Base-by-base conservation (phyloP, 1,140 invertebrate species). In the Drosophila oshimai region DNA sequence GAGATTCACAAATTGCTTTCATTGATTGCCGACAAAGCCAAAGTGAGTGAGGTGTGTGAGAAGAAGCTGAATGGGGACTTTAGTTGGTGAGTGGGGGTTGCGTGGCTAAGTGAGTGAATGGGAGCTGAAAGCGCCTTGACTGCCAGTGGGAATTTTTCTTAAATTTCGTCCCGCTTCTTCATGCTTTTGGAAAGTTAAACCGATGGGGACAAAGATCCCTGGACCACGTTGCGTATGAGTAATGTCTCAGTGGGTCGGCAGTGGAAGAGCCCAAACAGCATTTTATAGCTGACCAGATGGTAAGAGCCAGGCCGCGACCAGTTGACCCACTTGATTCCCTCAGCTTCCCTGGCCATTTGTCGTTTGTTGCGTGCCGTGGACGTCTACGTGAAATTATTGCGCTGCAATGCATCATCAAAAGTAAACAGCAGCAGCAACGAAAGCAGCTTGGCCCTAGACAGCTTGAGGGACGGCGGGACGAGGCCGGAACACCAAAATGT, bases 1-100 rank as follows among this genome's bases (percentile, higher is more conserved):
- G 81, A 81, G 81, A 86, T 77, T 86, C 81, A 46, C 76, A 86
- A 86, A 86, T 86, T 86, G 81, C 81, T 86, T 80, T 74, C 81
- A 86, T 86, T 86, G 81, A 86, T 86, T 87, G 80, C 71, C 75
- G 44, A 86, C 80, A 86, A 86, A 68, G 58, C 45, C 50, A 26
- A 22, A 70, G 41, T 41, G 65, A 12, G 65, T 13, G 15, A 24
- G 17, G 34, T 31, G n/a, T n/a, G n/a, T n/a, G n/a, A n/a, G n/a
- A n/a, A n/a, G n/a, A n/a, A n/a, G n/a, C n/a, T n/a, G 44, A 34
- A 44, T 31, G 33, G 64, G 42, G 61, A 65, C 46, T 31, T 49
- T 15, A 6, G 4, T 31, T 41, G 9, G 22, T 22, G 20, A 6
- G 10, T 4, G 24, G 2, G n/a, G 33, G 7, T 44, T 9, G 22